Base-by-base conservation (phyloP, 2,113 vertebrate genomes). In the Rana temporaria region DNA sequence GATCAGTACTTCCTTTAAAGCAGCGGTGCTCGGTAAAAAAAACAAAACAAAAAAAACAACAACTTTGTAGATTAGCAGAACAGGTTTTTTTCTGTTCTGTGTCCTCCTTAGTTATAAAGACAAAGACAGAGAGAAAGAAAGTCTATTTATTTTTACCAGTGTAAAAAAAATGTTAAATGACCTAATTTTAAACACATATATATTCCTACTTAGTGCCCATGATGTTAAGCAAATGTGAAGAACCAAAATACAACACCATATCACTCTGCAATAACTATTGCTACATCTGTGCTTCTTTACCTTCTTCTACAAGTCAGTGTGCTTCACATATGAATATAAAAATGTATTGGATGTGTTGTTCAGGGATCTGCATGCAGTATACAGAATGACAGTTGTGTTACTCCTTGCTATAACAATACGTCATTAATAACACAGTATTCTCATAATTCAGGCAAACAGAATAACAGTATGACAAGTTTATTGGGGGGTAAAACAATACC, bases 241-340 rank as follows among this genome's bases (percentile, higher is more conserved):
- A 57, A 68, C 65, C 77, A 59, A 79, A 56, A 79, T 79, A 79
- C 24, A 18, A 79, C 19, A 57, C 52, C 77, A 79, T 79, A 79
- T 79, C 64, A 79, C 65, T 42, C 65, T 68, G 77, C 77, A 79
- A 79, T 69, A 64, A 72, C 26, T 52, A 56, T 55, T 73, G 79
- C 79, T 81, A 32, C 67, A 81, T 72, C 56, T 60, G 18, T 81
- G 57, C 42, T 72, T 72, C 56, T 62, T 30, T n/a, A 26, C 55
- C 20, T 68, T 79, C 52, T 42, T 57, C 63, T 68, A 57, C 34
- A 79, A 7, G 15, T 68, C 52, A 55, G 22, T 38, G 19, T 68
- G 65, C 19, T 24, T 75, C 72, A 60, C 72, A 20, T 60, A 75
- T 60, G 20, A 60, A 22, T 75, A 62, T 60, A 75, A 60, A 48